These are phyloP conservation scores for Danio rerio DNA, from an alignment of 2,113 vertebrate species.

Conservation along the genomic window GRCz12tu NC_133189.1:5598501-5599000, in stretches of 20 bases:
- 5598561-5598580: too few relatives aligned
- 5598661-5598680: background rate
- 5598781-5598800: background rate
- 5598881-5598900: background rate
- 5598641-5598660: background rate
- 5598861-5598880: constrained; percentile 17
- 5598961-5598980: constrained; percentile 23
- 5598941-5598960: constrained; percentile 16
- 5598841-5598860: constrained; percentile 22
- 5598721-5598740: constrained; percentile 25
- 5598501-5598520: too few relatives aligned
- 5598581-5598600: too few relatives aligned
- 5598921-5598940: background rate
- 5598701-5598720: constrained; percentile 39
- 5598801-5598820: constrained; percentile 40
- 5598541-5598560: too few relatives aligned
- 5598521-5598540: too few relatives aligned
- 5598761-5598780: constrained; percentile 29
- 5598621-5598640: background rate
- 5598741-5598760: constrained; percentile 27
- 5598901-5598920: constrained; percentile 12
- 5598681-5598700: constrained; percentile 31
- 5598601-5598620: background rate
- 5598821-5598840: background rate
- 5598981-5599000: background rate